phyloP scores from a whole-genome alignment of 2,113 vertebrate species.

The Mugil cephalus region DNA sequence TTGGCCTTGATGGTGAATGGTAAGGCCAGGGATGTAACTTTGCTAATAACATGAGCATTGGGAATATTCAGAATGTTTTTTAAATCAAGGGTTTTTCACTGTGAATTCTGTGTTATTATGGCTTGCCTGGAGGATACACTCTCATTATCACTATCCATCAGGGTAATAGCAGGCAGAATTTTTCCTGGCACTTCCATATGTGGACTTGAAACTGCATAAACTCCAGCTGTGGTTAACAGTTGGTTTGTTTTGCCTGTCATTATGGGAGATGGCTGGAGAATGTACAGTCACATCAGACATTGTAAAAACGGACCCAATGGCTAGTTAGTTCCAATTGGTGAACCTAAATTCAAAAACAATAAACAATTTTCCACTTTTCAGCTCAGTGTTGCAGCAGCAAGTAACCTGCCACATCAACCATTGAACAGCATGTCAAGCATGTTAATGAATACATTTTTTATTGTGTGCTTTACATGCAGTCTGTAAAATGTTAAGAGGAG shows the following conservation, averaged over 20 bases:
- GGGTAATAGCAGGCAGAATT: constrained; percentile 23
- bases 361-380: constrained; percentile 28
- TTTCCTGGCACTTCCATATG: constrained; percentile 24
- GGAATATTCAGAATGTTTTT: constrained; percentile 4
- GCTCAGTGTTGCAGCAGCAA: constrained; percentile 12
- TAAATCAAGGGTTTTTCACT: neutral
- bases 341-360: constrained; percentile 4
- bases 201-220: constrained; percentile 23
- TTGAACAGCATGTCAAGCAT: constrained; percentile 48
- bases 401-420: constrained; percentile 4
- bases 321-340: constrained; percentile 38
- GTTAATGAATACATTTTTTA: constrained; percentile 51
- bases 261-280: constrained; percentile 33
- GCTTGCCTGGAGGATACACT: constrained; percentile 21
- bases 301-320: neutral
- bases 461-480: constrained; percentile 39
- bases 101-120: neutral
- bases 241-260: constrained; percentile 58
- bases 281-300: constrained; percentile 36
- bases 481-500: constrained; percentile 25
- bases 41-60: neutral
- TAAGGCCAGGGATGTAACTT: constrained; percentile 7
- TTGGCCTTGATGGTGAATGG: constrained; percentile 1
- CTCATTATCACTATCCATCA: constrained; percentile 53
- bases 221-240: constrained; percentile 23